Conservation (phyloP, 2,888 invertebrate genomes). For the Latrodectus elegans region DNA sequence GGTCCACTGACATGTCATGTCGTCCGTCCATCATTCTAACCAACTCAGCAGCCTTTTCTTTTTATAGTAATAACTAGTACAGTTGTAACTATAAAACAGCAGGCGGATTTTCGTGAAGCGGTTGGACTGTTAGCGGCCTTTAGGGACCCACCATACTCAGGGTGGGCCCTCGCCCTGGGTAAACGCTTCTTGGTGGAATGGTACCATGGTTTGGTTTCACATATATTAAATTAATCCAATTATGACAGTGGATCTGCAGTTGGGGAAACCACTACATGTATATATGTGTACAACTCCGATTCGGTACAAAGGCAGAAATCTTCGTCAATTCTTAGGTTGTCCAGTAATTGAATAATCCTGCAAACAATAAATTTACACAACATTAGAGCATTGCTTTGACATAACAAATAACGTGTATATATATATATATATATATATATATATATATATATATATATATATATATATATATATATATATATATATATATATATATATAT, state of each 20-base stretch:
- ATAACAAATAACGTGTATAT: too few species aligned
- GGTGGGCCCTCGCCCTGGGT: slow-evolving; percentile 28
- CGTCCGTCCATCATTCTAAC: slow-evolving; percentile 47
- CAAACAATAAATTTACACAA: background rate
- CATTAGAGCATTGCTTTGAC: too few species aligned
- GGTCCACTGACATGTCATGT: slow-evolving; percentile 58
- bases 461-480: too few species aligned
- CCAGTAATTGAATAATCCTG: background rate
- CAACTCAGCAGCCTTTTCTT: background rate
- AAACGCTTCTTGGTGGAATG: slow-evolving; percentile 9
- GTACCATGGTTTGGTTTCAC: slow-evolving; percentile 4
- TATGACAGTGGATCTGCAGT: background rate
- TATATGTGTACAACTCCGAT: background rate
- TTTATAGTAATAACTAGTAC: background rate
- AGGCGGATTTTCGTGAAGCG: background rate
- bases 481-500: too few species aligned
- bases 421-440: too few species aligned
- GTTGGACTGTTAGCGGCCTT: slow-evolving; percentile 5
- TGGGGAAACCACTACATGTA: background rate
- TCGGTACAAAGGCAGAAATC: background rate
- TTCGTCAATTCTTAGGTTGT: background rate
- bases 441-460: too few species aligned
- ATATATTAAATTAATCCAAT: background rate
- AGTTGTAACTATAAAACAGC: background rate
- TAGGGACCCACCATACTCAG: slow-evolving; percentile 21